Conservation (phyloP, 2,888 invertebrate genomes). For the Herminia tarsipennalis region DNA sequence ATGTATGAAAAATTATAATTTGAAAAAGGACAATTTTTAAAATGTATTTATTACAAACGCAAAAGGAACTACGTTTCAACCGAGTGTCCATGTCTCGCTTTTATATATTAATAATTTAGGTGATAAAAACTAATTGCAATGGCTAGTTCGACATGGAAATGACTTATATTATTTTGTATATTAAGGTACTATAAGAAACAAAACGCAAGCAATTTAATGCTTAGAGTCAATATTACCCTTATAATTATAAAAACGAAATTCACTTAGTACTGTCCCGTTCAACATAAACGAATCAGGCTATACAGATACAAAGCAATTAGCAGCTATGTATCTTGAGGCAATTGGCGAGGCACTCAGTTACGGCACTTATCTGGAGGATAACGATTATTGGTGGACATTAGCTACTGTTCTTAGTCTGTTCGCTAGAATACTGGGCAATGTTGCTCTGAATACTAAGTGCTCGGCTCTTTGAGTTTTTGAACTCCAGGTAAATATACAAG, state of each 20-base stretch:
- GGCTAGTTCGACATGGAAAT: too few relatives aligned
- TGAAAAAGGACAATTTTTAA: too few relatives aligned
- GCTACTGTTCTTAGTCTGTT: slow-evolving; percentile 64
- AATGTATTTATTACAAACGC: too few relatives aligned
- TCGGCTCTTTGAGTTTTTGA: slow-evolving; percentile 41
- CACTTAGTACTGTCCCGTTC: slow-evolving; percentile 3
- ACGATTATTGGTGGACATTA: slow-evolving; percentile 77
- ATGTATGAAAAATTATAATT: too few relatives aligned
- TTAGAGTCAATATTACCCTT: too few relatives aligned
- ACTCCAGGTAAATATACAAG: slow-evolving; percentile 29
- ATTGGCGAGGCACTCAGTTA: slow-evolving; percentile 67
- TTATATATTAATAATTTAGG: too few relatives aligned
- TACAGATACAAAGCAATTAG: slow-evolving; percentile 55
- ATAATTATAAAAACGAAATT: slow-evolving; percentile 12
- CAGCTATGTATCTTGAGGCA: slow-evolving; percentile 64
- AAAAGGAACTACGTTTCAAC: too few relatives aligned
- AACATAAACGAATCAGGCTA: slow-evolving; percentile 19
- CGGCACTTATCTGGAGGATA: slow-evolving; percentile 71
- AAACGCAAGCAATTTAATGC: too few relatives aligned
- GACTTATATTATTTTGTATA: too few relatives aligned
- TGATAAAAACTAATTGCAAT: too few relatives aligned
- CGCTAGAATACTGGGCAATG: slow-evolving; percentile 43
- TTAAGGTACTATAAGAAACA: too few relatives aligned
- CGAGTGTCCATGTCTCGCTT: too few relatives aligned
- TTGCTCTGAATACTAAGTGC: slow-evolving; percentile 59